A percentile compares a stretch with the other conserved stretches of the same genome.
Conservation (phyloP, 2,113 vertebrate genomes). For the Dromaius novaehollandiae region DNA sequence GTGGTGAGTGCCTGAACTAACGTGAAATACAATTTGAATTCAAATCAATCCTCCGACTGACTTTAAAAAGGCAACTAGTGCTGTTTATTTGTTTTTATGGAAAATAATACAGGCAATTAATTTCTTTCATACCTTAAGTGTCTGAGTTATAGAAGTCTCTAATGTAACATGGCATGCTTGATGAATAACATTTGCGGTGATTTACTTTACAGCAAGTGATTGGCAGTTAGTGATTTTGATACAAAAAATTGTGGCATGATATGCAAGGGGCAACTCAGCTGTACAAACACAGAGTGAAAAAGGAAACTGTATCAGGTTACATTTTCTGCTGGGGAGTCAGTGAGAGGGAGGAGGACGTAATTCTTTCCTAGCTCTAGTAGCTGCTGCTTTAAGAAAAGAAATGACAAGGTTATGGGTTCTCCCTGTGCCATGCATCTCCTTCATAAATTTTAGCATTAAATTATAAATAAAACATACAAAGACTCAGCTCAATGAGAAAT, state of each 20-base stretch:
- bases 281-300: neutral
- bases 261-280: neutral
- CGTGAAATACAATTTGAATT: slow-evolving; percentile 74
- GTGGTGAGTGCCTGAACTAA: slow-evolving; percentile 52
- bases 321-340: slow-evolving; percentile 14
- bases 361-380: slow-evolving; percentile 34
- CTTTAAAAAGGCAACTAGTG: slow-evolving; percentile 32
- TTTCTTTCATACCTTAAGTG: slow-evolving; percentile 52
- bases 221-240: slow-evolving; percentile 32
- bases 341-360: neutral
- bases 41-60: slow-evolving; percentile 72
- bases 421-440: slow-evolving; percentile 35
- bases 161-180: slow-evolving; percentile 51
- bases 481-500: slow-evolving; percentile 59
- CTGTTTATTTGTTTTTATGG: slow-evolving; percentile 63
- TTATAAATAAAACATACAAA: slow-evolving; percentile 68
- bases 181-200: slow-evolving; percentile 52
- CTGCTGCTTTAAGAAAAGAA: slow-evolving; percentile 56
- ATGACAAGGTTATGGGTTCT: slow-evolving; percentile 53
- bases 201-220: slow-evolving; percentile 43
- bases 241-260: slow-evolving; percentile 11
- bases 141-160: slow-evolving; percentile 28
- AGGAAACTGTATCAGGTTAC: neutral
- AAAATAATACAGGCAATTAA: slow-evolving; percentile 61
- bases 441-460: slow-evolving; percentile 67